Percentiles rank a stretch among this genome's conserved stretches.
phyloP scores from a whole-genome alignment of 1,140 invertebrate genomes.

The Drosophila burlai region DNA sequence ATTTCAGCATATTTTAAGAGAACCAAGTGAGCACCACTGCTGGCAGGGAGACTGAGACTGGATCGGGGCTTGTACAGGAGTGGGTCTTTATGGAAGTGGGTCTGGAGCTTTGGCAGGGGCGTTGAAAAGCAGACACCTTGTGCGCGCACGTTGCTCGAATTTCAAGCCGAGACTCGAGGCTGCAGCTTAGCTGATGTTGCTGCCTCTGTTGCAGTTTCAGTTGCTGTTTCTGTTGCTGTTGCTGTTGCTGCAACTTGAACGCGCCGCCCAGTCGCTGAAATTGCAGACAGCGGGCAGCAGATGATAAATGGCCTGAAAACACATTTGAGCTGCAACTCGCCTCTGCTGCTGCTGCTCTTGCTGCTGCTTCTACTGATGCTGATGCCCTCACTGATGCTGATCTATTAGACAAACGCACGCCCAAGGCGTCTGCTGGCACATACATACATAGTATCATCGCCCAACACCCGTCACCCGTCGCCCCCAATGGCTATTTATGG shows the following conservation, averaged over 20 bases:
- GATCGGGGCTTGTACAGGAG: conserved; percentile 5
- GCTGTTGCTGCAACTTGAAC: conserved; percentile 67
- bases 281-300: conserved; percentile 74
- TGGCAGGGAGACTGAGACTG: conserved; percentile 23
- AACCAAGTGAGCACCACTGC: conserved; percentile 2
- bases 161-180: conserved; percentile 56
- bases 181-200: conserved; percentile 20
- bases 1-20: background rate
- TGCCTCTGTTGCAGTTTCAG: conserved; percentile 20
- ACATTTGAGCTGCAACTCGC: conserved; percentile 68
- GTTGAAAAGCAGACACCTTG: conserved; percentile 81
- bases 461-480: conserved; percentile 3
- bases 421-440: conserved; percentile 64
- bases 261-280: conserved; percentile 60
- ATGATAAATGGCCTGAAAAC: conserved; percentile 79
- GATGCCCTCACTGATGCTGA: conserved; percentile 64
- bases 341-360: conserved; percentile 33
- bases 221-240: conserved; percentile 4
- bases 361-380: conserved; percentile 11
- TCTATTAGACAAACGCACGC: conserved; percentile 81
- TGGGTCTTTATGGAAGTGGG: conserved; percentile 13
- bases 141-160: conserved; percentile 77
- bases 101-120: conserved; percentile 46
- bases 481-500: conserved; percentile 70
- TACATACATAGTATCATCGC: conserved; percentile 28